Base-by-base conservation (phyloP, 2,888 invertebrate species). In the Parnassius glacialis region DNA sequence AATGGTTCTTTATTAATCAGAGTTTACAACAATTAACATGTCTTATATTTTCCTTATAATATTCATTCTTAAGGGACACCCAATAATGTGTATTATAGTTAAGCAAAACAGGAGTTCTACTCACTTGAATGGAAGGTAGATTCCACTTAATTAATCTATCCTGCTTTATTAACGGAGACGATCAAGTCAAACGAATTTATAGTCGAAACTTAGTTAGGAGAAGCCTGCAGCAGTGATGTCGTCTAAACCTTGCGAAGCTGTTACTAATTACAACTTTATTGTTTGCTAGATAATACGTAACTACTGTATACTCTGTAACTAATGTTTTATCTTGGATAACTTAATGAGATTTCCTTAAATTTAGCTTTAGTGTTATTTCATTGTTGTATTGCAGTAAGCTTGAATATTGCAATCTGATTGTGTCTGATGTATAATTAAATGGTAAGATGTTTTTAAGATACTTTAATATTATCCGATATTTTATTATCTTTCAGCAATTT, bases 231-330 rank as follows among this genome's bases (percentile, higher is more conserved):
- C 66, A 70, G 65, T 64, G 67, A 68, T 61, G 70, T 65, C 63
- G 68, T 64, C 68, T 68, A 68, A 68, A 68, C 68, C 65, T 66
- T 65, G 63, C 52, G 58, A 55, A 64, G 56, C 64, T 63, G 63
- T 64, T 68, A 67, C 74, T 76, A 78, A 77, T 76, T 76, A 77
- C 76, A 76, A 75, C 67, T 76, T 77, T 77, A 75, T 74, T 74
- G 73, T 74, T 62, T 70, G 71, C 71, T 72, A 70, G 67, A 68
- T 69, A 64, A 65, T 62, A 61, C 69, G 70, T 64, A 68, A 63
- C 55, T 55, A 54, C 59, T 47, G 56, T 62, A 66, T 61, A 58
- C 52, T 65, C 62, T 65, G 55, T 62, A 59, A 64, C 59, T 54
- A 52, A 59, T 52, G 52, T 52, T 47, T 45, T 56, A 52, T 34